These are phyloP conservation scores for Gorsachius magnificus DNA, from an alignment of 2,797 vertebrate species.

Conservation along the genomic window DNA sequence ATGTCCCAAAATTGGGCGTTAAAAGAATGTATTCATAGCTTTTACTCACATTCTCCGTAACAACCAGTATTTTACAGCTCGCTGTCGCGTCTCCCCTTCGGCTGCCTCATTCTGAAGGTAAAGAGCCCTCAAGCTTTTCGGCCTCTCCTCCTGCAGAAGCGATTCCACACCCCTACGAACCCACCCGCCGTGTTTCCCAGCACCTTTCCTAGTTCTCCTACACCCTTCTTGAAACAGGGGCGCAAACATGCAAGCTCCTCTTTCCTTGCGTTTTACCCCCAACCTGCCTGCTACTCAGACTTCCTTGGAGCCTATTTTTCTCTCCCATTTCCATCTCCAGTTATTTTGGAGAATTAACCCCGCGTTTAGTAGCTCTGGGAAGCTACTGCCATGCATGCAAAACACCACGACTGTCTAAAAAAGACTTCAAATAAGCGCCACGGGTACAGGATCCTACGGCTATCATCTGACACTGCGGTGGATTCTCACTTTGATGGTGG, in stretches of 20 bases:
- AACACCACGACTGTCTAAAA: background rate
- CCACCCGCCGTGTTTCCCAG: background rate
- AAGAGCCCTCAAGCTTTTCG: background rate
- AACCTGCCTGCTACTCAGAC: background rate
- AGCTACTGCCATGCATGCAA: background rate
- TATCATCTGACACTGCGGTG: slow-evolving; percentile 8
- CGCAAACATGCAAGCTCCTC: background rate
- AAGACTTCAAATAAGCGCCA: background rate
- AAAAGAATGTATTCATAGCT: background rate
- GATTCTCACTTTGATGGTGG: slow-evolving; percentile 44
- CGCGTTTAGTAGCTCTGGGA: background rate
- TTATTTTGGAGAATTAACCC: background rate
- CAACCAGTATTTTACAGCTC: accelerated
- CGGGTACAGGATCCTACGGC: background rate
- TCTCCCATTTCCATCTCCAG: background rate
- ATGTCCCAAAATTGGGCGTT: accelerated
- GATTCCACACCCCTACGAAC: background rate
- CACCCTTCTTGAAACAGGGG: too few relatives aligned
- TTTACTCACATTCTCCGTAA: background rate
- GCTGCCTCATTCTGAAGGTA: background rate
- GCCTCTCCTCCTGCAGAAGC: background rate
- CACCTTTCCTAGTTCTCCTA: background rate
- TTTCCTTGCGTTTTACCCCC: background rate
- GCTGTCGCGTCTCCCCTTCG: accelerated
- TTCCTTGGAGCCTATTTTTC: background rate